Conservation (phyloP, 1,140 invertebrate species). For the Drosophila repletoides region DNA sequence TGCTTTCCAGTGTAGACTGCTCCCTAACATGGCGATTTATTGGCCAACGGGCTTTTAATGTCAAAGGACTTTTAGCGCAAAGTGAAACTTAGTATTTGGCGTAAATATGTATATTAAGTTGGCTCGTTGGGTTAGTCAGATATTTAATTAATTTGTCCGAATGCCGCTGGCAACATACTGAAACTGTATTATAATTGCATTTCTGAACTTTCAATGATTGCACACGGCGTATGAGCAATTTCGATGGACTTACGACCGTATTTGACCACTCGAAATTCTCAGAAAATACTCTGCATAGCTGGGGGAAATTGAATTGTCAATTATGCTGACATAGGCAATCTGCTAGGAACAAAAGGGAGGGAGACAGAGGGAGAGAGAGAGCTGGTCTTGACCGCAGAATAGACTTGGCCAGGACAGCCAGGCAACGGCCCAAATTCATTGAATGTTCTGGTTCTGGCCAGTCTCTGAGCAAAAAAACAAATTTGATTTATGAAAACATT, state of each 20-base stretch:
- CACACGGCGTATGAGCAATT: neutral
- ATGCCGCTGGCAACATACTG: neutral
- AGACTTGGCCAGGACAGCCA: too few relatives aligned
- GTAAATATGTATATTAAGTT: conserved; percentile 40
- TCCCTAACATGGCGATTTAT: conserved; percentile 46
- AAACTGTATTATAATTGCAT: neutral
- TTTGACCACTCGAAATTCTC: conserved; percentile 5
- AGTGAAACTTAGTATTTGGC: conserved; percentile 44
- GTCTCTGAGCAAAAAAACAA: too few relatives aligned
- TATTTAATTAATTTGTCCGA: conserved; percentile 4
- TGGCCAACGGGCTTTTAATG: conserved; percentile 12
- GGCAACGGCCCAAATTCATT: too few relatives aligned
- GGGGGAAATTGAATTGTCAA: neutral
- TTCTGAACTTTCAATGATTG: neutral
- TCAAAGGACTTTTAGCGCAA: conserved; percentile 14
- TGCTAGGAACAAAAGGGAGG: too few relatives aligned
- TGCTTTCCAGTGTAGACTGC: too few relatives aligned
- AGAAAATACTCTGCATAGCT: too few relatives aligned
- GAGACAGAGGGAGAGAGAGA: too few relatives aligned
- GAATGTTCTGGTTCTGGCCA: too few relatives aligned
- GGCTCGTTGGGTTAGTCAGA: conserved; percentile 1
- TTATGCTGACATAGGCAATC: neutral
- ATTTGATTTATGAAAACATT: conserved; percentile 49
- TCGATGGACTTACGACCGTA: conserved; percentile 11
- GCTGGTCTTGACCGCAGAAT: too few relatives aligned